Percentiles rank a stretch among this genome's conserved stretches.
Conservation (phyloP, 1,140 invertebrate genomes). For the Ectropis grisescens region DNA sequence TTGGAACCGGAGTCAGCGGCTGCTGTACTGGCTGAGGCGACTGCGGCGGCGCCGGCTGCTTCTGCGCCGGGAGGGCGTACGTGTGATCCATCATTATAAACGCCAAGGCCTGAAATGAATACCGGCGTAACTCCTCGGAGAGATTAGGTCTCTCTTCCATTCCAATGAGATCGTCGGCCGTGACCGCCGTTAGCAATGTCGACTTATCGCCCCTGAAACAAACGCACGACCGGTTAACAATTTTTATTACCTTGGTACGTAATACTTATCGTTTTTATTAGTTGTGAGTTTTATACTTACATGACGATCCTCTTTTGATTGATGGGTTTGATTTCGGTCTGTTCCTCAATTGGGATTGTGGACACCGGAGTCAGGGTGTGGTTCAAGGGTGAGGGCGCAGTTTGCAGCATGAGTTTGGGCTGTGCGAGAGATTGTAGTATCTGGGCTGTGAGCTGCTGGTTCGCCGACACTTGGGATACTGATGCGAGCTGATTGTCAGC, state of each 20-base stretch:
- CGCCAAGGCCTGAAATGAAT: constrained; percentile 50
- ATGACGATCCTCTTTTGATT: constrained; percentile 56
- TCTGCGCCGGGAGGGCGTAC: constrained; percentile 50
- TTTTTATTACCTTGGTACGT: not conserved
- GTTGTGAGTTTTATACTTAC: constrained; percentile 30
- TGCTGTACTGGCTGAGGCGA: constrained; percentile 15
- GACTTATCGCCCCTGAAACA: constrained; percentile 65
- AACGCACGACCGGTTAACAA: constrained; percentile 14
- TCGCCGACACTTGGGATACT: constrained; percentile 51
- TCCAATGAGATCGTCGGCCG: constrained; percentile 59
- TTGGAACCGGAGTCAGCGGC: not conserved
- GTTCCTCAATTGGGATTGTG: constrained; percentile 24
- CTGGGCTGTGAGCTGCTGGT: constrained; percentile 63
- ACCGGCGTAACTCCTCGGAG: constrained; percentile 55
- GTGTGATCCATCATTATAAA: constrained; percentile 68
- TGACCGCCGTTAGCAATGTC: constrained; percentile 51
- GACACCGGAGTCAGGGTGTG: constrained; percentile 21
- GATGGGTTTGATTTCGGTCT: constrained; percentile 27
- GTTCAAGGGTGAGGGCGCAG: constrained; percentile 28
- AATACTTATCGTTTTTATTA: not conserved
- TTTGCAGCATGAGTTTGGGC: constrained; percentile 49
- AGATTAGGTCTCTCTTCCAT: constrained; percentile 63
- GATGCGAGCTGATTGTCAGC: constrained; percentile 45
- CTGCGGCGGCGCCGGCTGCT: constrained; percentile 21
- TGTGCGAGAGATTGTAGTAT: constrained; percentile 62